These are phyloP conservation scores for Schizaphis graminum DNA, from an alignment of 2,888 invertebrate species.

Conservation along the genomic window DNA sequence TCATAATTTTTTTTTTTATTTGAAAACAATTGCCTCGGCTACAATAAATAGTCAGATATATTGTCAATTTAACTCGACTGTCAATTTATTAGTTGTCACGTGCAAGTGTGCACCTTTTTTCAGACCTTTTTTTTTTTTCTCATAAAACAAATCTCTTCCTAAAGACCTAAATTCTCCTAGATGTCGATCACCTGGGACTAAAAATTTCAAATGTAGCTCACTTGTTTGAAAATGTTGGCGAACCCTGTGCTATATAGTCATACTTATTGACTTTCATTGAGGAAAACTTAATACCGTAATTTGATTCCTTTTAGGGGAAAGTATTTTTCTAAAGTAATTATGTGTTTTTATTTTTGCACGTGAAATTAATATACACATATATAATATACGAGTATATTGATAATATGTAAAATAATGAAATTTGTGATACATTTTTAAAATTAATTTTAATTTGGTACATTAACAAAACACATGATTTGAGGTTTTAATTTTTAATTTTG, in stretches of 20 bases:
- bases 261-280: background rate
- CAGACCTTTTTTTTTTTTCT: too few relatives aligned
- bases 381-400: background rate
- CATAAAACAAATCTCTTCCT: too few relatives aligned
- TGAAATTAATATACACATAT: background rate
- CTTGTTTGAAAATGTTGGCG: too few relatives aligned
- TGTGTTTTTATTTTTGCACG: background rate
- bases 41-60: too few relatives aligned
- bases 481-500: background rate
- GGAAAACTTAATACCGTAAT: background rate
- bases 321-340: background rate
- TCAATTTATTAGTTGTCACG: too few relatives aligned
- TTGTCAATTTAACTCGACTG: too few relatives aligned
- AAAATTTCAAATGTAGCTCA: too few relatives aligned
- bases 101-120: too few relatives aligned
- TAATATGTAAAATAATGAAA: background rate
- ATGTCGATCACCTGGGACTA: too few relatives aligned
- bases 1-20: too few relatives aligned
- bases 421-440: background rate
- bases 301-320: slow-evolving; percentile 30
- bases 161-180: too few relatives aligned
- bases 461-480: background rate
- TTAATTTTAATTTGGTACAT: background rate
- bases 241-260: background rate
- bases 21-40: too few relatives aligned